phyloP scores from a whole-genome alignment of 2,797 vertebrate genomes.

The Dryobates pubescens region DNA sequence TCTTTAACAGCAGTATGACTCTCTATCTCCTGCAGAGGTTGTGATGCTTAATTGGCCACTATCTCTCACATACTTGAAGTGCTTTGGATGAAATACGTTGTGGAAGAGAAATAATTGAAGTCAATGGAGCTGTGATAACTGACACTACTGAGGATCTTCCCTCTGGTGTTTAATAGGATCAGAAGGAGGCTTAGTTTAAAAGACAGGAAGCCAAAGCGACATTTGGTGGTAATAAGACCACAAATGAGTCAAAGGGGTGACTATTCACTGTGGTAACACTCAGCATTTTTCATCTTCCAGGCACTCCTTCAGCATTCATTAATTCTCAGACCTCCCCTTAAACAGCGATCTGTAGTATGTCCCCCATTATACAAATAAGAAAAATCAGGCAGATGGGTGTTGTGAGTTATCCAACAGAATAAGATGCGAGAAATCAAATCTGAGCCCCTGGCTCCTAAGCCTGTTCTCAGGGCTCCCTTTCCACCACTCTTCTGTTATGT shows the following conservation, averaged over 20 bases:
- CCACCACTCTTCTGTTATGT: not conserved
- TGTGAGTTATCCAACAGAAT: not conserved
- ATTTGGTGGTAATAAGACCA: slow-evolving; percentile 57
- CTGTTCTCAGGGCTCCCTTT: not conserved
- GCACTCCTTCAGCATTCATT: slow-evolving; percentile 17
- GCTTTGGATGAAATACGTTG: slow-evolving; percentile 44
- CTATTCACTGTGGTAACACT: slow-evolving; percentile 27
- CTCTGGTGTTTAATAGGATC: slow-evolving; percentile 51
- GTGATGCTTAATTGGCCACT: slow-evolving; percentile 60
- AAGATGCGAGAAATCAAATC: slow-evolving; percentile 14
- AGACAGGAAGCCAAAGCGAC: slow-evolving; percentile 20
- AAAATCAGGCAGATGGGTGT: slow-evolving; percentile 10
- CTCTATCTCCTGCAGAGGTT: slow-evolving; percentile 30
- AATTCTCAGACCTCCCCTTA: slow-evolving; percentile 2
- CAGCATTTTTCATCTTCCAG: slow-evolving; percentile 32
- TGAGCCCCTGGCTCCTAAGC: not conserved
- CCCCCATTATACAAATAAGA: not conserved
- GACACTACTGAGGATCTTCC: slow-evolving; percentile 26
- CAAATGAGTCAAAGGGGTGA: slow-evolving; percentile 57
- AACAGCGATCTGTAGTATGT: not conserved
- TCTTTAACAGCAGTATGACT: not conserved
- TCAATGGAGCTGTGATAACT: slow-evolving; percentile 58
- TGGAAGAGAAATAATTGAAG: slow-evolving; percentile 53
- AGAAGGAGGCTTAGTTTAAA: slow-evolving; percentile 42
- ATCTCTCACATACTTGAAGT: slow-evolving; percentile 47